Conservation (phyloP, 1,140 invertebrate genomes). For the Neelides sp. region DNA sequence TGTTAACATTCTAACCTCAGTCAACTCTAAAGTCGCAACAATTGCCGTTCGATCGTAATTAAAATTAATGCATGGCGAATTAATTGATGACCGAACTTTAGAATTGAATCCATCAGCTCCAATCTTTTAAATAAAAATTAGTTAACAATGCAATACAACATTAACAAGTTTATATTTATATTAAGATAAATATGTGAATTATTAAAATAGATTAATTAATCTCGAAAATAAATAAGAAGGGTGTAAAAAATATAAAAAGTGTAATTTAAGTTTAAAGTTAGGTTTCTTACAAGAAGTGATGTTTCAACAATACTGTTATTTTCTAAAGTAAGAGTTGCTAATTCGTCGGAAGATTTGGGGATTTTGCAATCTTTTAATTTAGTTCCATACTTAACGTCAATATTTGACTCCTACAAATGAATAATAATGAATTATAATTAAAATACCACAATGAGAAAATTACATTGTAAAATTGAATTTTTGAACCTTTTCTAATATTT, state of each 20-base stretch:
- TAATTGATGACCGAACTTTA: conserved; percentile 63
- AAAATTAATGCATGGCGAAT: conserved; percentile 60
- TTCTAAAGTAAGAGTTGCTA: conserved; percentile 33
- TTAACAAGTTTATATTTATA: background rate
- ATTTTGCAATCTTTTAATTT: conserved; percentile 16
- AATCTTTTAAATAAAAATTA: conserved; percentile 45
- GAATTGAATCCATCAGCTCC: conserved; percentile 90
- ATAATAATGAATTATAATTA: background rate
- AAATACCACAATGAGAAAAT: background rate
- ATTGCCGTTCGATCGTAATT: conserved; percentile 80
- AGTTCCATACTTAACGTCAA: conserved; percentile 19
- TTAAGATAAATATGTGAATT: background rate
- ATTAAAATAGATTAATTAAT: background rate
- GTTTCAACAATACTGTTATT: conserved; percentile 37
- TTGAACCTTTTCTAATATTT: conserved; percentile 39
- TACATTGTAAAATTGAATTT: background rate
- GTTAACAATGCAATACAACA: conserved; percentile 14
- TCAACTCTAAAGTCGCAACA: conserved; percentile 72
- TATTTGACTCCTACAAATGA: too few species aligned
- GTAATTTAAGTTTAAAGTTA: too few species aligned
- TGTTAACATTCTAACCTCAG: conserved; percentile 43
- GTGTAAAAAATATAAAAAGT: too few species aligned
- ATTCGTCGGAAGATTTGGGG: conserved; percentile 7
- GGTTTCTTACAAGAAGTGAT: conserved; percentile 38
- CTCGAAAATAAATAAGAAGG: background rate